These are phyloP conservation scores for Adelphocoris suturalis DNA, from an alignment of 2,888 invertebrate species.

Conservation along the genomic window DNA sequence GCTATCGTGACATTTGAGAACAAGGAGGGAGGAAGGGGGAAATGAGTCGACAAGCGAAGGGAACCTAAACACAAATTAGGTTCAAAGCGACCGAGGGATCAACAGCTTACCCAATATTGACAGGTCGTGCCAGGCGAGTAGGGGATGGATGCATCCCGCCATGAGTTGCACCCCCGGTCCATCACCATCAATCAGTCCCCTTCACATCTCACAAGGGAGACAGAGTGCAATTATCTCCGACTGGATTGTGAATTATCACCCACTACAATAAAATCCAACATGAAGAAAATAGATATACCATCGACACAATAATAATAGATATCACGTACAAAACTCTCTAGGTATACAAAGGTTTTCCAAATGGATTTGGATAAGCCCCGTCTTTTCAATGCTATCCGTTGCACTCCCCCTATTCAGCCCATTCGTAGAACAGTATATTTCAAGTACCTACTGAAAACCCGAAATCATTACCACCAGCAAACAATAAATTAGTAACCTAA, in stretches of 20 bases:
- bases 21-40: neutral
- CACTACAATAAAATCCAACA: neutral
- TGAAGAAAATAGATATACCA: neutral
- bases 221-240: conserved; percentile 8
- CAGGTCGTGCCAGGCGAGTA: conserved; percentile 20
- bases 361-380: no score
- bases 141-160: conserved; percentile 8
- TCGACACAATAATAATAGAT: neutral
- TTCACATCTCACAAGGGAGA: neutral
- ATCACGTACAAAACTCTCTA: no score
- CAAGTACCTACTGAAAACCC: no score
- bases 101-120: conserved; percentile 58
- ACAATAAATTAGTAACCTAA: no score
- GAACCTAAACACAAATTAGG: conserved; percentile 35
- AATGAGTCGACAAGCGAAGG: neutral
- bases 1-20: no score
- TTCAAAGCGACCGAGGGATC: conserved; percentile 49
- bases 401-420: no score
- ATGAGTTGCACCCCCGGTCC: conserved; percentile 10
- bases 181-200: neutral
- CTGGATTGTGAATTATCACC: neutral
- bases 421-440: no score
- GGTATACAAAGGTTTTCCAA: no score
- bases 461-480: no score
- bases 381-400: no score